Evolutionary conservation across 2,888 invertebrate species (phyloP).

Genomic region (Amiota minor): DNA sequence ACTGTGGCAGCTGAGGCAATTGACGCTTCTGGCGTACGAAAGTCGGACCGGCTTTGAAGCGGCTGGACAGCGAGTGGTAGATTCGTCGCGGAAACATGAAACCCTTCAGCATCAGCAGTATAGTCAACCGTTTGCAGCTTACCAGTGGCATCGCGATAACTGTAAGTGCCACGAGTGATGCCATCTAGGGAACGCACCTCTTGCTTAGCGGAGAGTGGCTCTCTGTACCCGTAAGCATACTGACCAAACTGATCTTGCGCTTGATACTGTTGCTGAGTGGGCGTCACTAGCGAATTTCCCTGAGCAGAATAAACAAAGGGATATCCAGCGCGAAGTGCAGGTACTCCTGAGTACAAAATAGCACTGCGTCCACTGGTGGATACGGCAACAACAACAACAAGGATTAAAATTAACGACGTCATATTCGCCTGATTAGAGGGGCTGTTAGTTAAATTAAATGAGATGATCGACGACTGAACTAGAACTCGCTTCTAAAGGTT

Average conservation of each 20-base stretch:
- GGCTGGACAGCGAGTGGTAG: slow-evolving; percentile 72
- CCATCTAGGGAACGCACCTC: slow-evolving; percentile 78
- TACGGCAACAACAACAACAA: slow-evolving; percentile 56
- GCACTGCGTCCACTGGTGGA: slow-evolving; percentile 45
- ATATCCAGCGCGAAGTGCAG: slow-evolving; percentile 46
- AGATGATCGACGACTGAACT: slow-evolving; percentile 46
- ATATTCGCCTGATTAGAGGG: slow-evolving; percentile 44
- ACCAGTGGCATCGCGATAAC: slow-evolving; percentile 77
- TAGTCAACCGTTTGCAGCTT: slow-evolving; percentile 77
- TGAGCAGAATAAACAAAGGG: slow-evolving; percentile 61
- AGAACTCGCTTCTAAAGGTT: slow-evolving; percentile 62
- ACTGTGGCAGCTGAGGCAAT: slow-evolving; percentile 35
- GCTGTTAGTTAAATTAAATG: slow-evolving; percentile 52
- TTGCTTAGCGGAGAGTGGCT: slow-evolving; percentile 77
- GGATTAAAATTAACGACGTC: slow-evolving; percentile 60
- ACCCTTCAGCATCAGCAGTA: slow-evolving; percentile 77
- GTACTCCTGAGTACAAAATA: slow-evolving; percentile 16
- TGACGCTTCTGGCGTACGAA: slow-evolving; percentile 43
- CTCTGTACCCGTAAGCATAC: slow-evolving; percentile 78
- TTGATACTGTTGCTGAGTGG: slow-evolving; percentile 75
- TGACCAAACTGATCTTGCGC: slow-evolving; percentile 78
- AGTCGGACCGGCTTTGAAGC: slow-evolving; percentile 25
- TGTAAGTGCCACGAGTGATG: slow-evolving; percentile 77
- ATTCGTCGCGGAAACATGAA: slow-evolving; percentile 79
- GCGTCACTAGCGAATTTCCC: slow-evolving; percentile 66